Evolutionary conservation across 2,113 vertebrate genomes (phyloP), one percentile per base, ranked within the genome.

Genomic region (Lophochroa leadbeateri): DNA sequence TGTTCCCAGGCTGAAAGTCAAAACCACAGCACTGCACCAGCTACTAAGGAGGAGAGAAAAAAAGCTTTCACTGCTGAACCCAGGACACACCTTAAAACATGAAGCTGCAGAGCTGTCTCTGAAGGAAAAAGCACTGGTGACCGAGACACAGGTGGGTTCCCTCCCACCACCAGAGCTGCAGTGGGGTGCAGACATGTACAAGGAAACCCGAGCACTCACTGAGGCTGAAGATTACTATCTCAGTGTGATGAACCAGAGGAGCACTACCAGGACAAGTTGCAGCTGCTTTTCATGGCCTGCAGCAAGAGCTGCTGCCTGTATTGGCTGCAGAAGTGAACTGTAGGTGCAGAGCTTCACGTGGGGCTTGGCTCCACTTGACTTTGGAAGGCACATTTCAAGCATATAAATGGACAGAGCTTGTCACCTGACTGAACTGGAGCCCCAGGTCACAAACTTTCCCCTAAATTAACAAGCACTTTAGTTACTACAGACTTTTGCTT

Each of bases 91-190:
- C 39, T 58, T 49, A 29, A 35, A 31, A n/a, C 33, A 39, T 2
- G 3, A 69, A 41, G 47, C 37, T 67, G 29, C 15, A 35, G 41
- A 1, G 0, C n/a, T 20, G 57, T 18, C n/a, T n/a, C 7, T 6
- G 24, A 71, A 47, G 39, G 27, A 28, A 18, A 47, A 61, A 31
- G 27, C 8, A n/a, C n/a, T 19, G 21, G 44, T 43, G 57, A 23
- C 18, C 1, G 0, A 67, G 35, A n/a, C 23, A 17, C 1, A 0
- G 27, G 27, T 7, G 23, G n/a, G 21, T 24, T 71, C 31, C 46
- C 11, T 35, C 35, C 10, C 8, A 2, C 21, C 17, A 31, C 55
- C 33, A 2, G 0, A 44, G 63, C 4, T 0, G 46, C 46, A 37
- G 58, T 1, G 9, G 50, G 19, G n/a, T 37, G 31, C 39, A 27